phyloP scores from a whole-genome alignment of 2,888 invertebrate genomes.

The Oxytorus armatus region DNA sequence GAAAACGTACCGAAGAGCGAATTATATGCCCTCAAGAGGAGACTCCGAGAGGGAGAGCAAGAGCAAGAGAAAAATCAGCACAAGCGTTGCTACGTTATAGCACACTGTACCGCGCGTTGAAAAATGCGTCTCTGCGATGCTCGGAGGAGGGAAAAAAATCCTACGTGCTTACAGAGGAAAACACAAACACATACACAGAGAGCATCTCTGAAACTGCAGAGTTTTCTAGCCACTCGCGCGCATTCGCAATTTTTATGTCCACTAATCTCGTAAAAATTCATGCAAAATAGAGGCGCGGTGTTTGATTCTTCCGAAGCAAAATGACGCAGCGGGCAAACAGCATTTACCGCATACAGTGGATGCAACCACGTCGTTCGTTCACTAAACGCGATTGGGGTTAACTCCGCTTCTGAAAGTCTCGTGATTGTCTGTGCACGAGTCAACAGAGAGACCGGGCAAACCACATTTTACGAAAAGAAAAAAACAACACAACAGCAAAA shows the following conservation, averaged over 20 bases:
- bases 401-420: background rate
- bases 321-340: conserved; percentile 39
- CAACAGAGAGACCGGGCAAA: too few species aligned
- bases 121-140: too few species aligned
- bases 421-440: background rate
- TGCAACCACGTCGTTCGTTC: conserved; percentile 1
- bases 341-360: conserved; percentile 21
- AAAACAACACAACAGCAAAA: background rate
- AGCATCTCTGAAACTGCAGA: too few species aligned
- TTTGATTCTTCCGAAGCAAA: conserved; percentile 71
- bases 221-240: conserved; percentile 72
- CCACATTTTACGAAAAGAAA: conserved; percentile 7
- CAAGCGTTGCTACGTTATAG: too few species aligned
- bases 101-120: too few species aligned
- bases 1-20: conserved; percentile 66
- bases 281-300: conserved; percentile 78
- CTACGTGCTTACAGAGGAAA: too few species aligned
- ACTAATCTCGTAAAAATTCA: conserved; percentile 82
- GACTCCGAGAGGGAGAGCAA: too few species aligned
- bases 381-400: background rate
- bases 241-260: conserved; percentile 78
- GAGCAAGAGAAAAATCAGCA: too few species aligned
- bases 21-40: too few species aligned
- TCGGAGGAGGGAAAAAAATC: too few species aligned
- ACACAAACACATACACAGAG: too few species aligned